Base-by-base conservation (phyloP, 1,140 invertebrate species). In the Nasonia giraulti region DNA sequence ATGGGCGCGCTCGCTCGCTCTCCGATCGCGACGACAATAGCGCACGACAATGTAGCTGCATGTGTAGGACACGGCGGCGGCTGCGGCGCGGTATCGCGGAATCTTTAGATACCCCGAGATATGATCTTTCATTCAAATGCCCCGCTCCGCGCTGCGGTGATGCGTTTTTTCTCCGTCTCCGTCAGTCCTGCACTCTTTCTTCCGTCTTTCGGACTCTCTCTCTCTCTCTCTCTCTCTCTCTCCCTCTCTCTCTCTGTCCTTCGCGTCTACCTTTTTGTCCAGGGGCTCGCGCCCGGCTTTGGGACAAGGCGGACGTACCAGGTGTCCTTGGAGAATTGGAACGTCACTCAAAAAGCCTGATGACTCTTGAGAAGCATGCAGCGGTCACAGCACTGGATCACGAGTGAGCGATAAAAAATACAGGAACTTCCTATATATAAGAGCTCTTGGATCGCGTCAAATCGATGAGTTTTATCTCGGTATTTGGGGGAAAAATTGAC, bases 51-150 rank as follows among this genome's bases (percentile, higher is more conserved):
- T 88, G 89, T 87, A 86, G 86, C 85, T 82, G 85, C 85, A 87
- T 87, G 87, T 87, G 86, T 82, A 87, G 73, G 82, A 84, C 86
- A 83, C 80, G 78, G 66, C 31, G 69, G 31, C 31, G 73, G 37
- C 33, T 40, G 82, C 27, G 68, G 84, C 78, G 79, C 69, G 86
- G 66, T 90, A 90, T 90, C 90, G 89, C 89, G 86, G 87, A 88
- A 90, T 90, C 90, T 90, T 86, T 80, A 88, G 88, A 86, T 88
- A 86, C 84, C 66, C 80, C 62, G 68, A 87, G 88, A 89, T 89
- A 89, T 84, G 86, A 89, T 89, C 81, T 87, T 81, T 88, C 86
- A 89, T 90, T 89, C 88, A 88, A 89, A 89, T 86, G 83, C 69
- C 40, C 68, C 5, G 27, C 68, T 71, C 27, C 27, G 7, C 27